phyloP scores from a whole-genome alignment of 2,797 vertebrate species.

The Falco naumanni region DNA sequence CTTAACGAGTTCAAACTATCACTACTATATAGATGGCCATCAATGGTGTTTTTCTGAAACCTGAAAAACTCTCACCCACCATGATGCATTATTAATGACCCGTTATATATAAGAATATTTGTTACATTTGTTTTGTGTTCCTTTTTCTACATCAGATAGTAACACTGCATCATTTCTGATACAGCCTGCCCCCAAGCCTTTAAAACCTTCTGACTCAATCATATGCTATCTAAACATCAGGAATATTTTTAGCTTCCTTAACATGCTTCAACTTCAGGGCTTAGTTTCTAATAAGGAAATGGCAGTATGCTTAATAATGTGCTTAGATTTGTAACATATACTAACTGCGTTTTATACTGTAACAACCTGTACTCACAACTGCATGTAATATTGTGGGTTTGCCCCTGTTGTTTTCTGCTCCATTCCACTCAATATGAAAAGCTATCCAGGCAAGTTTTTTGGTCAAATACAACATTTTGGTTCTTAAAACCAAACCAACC shows the following conservation, averaged over 20 bases:
- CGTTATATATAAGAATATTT: background rate
- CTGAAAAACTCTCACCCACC: background rate
- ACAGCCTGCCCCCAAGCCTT: background rate
- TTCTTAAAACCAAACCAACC: background rate
- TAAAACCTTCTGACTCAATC: background rate
- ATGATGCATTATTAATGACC: accelerated
- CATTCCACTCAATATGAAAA: background rate
- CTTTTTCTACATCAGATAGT: background rate
- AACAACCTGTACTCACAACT: background rate
- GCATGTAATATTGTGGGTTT: background rate
- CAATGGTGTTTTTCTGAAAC: background rate
- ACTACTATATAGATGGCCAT: background rate
- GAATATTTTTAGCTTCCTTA: conserved; percentile 2
- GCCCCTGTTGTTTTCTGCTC: background rate
- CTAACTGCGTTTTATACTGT: background rate
- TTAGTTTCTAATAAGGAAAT: background rate
- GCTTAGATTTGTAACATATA: background rate
- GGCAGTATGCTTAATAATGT: background rate
- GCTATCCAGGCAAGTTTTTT: background rate
- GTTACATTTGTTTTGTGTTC: background rate
- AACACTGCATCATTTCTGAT: background rate
- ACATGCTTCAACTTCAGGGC: background rate
- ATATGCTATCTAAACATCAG: background rate
- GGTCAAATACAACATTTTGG: background rate
- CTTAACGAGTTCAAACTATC: background rate